Conservation (phyloP, 2,888 invertebrate species). For the Scrobipalpa costella region DNA sequence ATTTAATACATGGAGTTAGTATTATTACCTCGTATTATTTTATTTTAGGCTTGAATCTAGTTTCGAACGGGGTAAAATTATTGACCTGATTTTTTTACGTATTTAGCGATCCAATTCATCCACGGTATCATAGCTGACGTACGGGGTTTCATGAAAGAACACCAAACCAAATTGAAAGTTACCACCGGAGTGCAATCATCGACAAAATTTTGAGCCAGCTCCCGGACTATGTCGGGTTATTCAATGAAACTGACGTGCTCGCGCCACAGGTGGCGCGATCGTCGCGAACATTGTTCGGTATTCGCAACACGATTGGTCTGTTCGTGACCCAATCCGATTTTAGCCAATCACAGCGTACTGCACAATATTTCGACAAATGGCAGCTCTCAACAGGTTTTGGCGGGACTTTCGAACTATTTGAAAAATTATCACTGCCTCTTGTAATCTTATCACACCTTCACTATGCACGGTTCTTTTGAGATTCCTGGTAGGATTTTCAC, state of each 20-base stretch:
- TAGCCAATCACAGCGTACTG: conserved; percentile 54
- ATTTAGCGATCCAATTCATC: no score
- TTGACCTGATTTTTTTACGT: no score
- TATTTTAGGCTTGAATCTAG: no score
- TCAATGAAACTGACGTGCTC: conserved; percentile 70
- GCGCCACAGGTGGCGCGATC: conserved; percentile 75
- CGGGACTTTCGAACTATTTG: conserved; percentile 63
- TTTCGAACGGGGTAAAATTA: no score
- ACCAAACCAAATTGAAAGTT: no score
- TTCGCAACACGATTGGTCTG: conserved; percentile 52
- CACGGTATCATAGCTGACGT: no score
- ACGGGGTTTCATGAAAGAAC: no score
- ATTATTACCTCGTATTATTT: no score
- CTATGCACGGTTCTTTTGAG: neutral
- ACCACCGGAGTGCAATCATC: no score
- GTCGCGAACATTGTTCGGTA: conserved; percentile 56
- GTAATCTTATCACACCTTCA: conserved; percentile 37
- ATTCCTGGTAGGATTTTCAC: neutral
- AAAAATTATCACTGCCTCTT: conserved; percentile 46
- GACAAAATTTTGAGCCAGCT: no score
- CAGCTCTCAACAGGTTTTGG: conserved; percentile 41
- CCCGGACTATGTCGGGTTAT: conserved; percentile 50
- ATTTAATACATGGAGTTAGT: no score
- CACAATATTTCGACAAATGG: conserved; percentile 52
- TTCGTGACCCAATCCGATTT: conserved; percentile 39